These are phyloP conservation scores for Chrysocyon brachyurus DNA, from an alignment of 2,797 vertebrate species.

Conservation along the genomic window DNA sequence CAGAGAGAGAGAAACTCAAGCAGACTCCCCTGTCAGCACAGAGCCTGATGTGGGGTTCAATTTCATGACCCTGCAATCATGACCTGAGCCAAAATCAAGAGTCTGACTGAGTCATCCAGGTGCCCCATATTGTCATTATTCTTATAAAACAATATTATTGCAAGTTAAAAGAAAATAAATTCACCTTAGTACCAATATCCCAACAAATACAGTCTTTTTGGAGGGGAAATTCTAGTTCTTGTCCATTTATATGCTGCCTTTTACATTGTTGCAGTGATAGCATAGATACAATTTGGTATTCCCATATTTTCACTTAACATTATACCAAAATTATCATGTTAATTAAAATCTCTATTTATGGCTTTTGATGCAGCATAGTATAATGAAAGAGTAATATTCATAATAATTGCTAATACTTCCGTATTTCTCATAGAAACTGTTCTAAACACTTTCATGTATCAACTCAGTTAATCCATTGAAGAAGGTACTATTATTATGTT, in stretches of 20 bases:
- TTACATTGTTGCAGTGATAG: background rate
- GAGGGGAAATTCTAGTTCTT: conserved; percentile 41
- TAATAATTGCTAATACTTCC: conserved; percentile 27
- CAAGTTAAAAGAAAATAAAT: conserved; percentile 45
- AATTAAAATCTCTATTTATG: conserved; percentile 31
- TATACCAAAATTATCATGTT: background rate
- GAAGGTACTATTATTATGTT: background rate
- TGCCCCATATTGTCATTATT: background rate
- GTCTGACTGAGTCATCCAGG: background rate
- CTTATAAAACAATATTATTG: background rate
- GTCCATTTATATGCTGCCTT: conserved; percentile 28
- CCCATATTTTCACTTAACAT: conserved; percentile 21
- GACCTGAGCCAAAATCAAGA: background rate
- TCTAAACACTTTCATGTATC: background rate
- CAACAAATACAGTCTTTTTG: background rate
- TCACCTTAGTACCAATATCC: background rate
- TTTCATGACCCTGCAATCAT: background rate
- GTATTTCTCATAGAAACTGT: background rate
- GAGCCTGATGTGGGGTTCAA: background rate
- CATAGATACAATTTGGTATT: background rate
- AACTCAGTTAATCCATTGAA: conserved; percentile 10
- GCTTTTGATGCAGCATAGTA: background rate
- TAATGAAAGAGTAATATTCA: conserved; percentile 21
- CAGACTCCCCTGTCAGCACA: background rate
- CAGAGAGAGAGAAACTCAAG: background rate